Base-by-base conservation (phyloP, 1,140 invertebrate genomes). In the Polypedilum vanderplanki region DNA sequence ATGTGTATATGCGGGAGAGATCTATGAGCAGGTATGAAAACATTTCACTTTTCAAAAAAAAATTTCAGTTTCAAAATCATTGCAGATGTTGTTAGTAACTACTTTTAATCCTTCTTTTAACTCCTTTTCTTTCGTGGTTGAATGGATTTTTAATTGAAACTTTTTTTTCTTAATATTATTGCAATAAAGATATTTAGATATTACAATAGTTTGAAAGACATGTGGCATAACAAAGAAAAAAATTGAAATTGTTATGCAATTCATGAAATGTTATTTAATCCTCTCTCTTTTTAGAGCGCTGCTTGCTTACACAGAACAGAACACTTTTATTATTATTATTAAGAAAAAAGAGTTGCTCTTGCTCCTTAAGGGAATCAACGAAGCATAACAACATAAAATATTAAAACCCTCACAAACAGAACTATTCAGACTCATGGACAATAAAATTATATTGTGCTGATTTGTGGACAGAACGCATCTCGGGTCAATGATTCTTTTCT, bases 241-340 rank as follows among this genome's bases (percentile, higher is more conserved):
- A 33, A 57, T 57, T 57, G 46, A 57, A 70, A 70, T 70, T 70
- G 65, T 57, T 57, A 57, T 57, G 65, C 65, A 70, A 70, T 70
- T 20, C 65, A 70, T 70, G 65, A 57, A 57, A 57, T 15, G 12
- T 57, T n/a, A 57, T 57, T 33, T 33, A 33, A 33, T 33, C 24
- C 24, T 33, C 24, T 33, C 24, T 33, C 5, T 33, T 3, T 57
- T 57, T n/a, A n/a, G n/a, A n/a, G 46, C 46, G 4, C 12, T 12
- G n/a, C n/a, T 12, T n/a, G n/a, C n/a, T n/a, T 57, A n/a, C 46
- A 57, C 4, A n/a, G n/a, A 10, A 46, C 41, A 46, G 10, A n/a
- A 4, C 46, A 57, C 10, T 57, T 12, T 57, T 57, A 57, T 15
- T 57, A 57, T 10, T 10, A 46, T 57, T 57, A 57, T n/a, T 57